A percentile compares a stretch with the other conserved stretches of the same genome.
phyloP scores from a whole-genome alignment of 2,888 invertebrate species.

The Protophormia terraenovae region DNA sequence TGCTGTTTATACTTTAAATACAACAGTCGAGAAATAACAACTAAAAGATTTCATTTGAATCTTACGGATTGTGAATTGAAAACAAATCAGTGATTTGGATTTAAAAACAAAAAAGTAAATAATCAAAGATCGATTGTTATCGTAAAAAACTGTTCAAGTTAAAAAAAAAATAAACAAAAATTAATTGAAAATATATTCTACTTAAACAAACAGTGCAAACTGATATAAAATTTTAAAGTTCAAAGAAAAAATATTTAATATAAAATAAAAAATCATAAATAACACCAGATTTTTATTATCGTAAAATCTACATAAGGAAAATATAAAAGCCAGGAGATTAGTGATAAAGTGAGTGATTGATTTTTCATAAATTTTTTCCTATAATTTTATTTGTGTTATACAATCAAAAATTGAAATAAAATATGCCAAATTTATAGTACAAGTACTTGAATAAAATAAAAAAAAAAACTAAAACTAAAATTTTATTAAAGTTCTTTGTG shows the following conservation, averaged over 20 bases:
- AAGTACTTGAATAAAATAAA: background rate
- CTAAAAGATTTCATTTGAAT: background rate
- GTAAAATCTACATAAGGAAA: background rate
- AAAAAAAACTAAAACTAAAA: background rate
- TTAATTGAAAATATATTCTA: background rate
- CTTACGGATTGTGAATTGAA: background rate
- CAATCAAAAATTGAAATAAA: background rate
- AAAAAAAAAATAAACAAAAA: background rate
- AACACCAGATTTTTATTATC: background rate
- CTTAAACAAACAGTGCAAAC: slow-evolving; percentile 2
- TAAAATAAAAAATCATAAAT: background rate
- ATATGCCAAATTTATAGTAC: background rate
- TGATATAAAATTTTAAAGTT: background rate
- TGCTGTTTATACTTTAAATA: slow-evolving; percentile 51
- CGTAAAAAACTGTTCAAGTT: slow-evolving; percentile 20
- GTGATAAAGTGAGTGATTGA: slow-evolving; percentile 18
- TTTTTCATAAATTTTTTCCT: background rate
- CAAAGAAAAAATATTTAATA: too few species aligned
- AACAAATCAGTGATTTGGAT: slow-evolving; percentile 11
- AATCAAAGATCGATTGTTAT: slow-evolving; percentile 54
- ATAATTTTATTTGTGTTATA: background rate
- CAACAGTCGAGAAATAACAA: slow-evolving; percentile 34
- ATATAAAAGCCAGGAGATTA: background rate
- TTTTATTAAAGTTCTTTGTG: slow-evolving; percentile 18
- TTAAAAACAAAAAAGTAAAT: slow-evolving; percentile 32